phyloP scores from a whole-genome alignment of 2,113 vertebrate genomes.

The Vulpes ferrilata region DNA sequence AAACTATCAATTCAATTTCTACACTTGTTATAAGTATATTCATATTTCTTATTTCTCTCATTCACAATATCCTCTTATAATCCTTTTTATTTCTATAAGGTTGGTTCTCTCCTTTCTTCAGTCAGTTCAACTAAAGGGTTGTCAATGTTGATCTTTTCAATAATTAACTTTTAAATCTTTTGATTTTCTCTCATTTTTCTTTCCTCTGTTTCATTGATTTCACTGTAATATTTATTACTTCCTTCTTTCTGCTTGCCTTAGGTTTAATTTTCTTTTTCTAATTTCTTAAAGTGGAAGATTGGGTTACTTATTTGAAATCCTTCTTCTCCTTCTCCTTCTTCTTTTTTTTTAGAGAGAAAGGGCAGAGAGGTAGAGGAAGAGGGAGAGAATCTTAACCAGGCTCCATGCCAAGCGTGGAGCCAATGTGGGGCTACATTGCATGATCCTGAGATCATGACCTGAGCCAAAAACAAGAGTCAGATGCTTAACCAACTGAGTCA shows the following conservation, averaged over 20 bases:
- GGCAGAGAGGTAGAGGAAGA: not conserved
- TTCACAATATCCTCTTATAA: not conserved
- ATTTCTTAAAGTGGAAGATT: not conserved
- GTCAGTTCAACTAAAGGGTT: not conserved
- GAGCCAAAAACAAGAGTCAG: not conserved
- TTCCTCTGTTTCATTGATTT: constrained; percentile 2
- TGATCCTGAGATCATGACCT: not conserved
- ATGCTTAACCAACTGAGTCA: not conserved
- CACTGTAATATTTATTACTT: not conserved
- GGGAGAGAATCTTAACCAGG: not conserved
- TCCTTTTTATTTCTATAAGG: not conserved
- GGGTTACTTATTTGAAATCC: not conserved
- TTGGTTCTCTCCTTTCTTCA: not conserved
- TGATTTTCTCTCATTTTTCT: not conserved
- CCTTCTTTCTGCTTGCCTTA: not conserved
- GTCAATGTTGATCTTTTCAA: not conserved
- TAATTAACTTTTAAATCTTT: not conserved
- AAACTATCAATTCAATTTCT: not conserved
- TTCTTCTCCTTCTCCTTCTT: not conserved
- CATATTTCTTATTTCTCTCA: not conserved
- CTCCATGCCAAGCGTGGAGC: not conserved
- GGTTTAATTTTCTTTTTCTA: not conserved
- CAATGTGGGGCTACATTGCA: not conserved
- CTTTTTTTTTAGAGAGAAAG: not conserved
- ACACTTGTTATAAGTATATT: not conserved